Percentiles rank a stretch among this genome's conserved stretches.
phyloP scores from a whole-genome alignment of 2,113 vertebrate genomes.

The Mobula hypostoma region DNA sequence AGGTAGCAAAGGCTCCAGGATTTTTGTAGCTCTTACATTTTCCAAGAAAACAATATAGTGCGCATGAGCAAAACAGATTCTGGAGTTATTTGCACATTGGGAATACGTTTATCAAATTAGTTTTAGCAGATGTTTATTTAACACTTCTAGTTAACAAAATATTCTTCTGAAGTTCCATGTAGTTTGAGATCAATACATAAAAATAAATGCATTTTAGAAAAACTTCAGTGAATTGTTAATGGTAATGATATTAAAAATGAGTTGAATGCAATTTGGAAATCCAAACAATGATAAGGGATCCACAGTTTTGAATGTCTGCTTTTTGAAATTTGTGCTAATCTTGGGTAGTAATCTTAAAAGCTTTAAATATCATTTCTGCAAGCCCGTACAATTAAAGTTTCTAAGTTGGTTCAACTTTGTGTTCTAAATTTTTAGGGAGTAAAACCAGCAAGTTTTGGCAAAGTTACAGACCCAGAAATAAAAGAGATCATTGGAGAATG shows the following conservation, averaged over 20 bases:
- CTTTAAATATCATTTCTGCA: neutral
- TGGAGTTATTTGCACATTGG: neutral
- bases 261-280: neutral
- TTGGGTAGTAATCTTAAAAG: neutral
- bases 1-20: no score
- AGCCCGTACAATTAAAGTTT: neutral
- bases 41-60: neutral
- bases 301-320: neutral
- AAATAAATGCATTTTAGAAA: neutral
- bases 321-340: neutral
- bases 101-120: neutral
- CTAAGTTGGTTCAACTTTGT: neutral
- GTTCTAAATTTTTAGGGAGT: slow-evolving; percentile 68
- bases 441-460: slow-evolving; percentile 92
- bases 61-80: neutral
- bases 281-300: neutral
- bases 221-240: neutral
- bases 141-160: neutral
- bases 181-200: neutral
- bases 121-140: neutral
- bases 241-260: neutral
- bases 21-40: neutral
- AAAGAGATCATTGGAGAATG: slow-evolving; percentile 98
- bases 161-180: neutral
- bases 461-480: slow-evolving; percentile 90